Evolutionary conservation across 2,113 vertebrate species (phyloP), one percentile per base, ranked within the genome.

Genomic region (Leptodactylus fuscus): DNA sequence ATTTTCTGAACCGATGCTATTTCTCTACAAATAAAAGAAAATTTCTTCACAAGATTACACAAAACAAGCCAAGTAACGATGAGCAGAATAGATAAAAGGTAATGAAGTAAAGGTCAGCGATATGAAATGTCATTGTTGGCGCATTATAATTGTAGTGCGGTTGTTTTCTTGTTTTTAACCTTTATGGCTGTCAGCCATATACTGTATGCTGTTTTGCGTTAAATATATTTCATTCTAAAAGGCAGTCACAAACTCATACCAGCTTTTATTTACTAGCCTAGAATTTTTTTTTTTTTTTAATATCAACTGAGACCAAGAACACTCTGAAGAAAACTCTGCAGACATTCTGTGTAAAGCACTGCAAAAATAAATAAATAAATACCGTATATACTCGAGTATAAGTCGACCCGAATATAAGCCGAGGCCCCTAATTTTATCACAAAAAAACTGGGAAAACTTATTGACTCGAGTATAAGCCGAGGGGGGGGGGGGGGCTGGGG

Each of bases 1-100:
- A 85, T 98, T 98, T 91, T 99, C 98, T 0, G 95, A 95, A 55
- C 97, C 96, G 10, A 93, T 93, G 0, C 94, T 96, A 89, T 99
- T 98, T 88, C 98, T 97, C 98, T 99, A 91, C 15, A 67, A 90
- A 83, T 0, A 34, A 46, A 76, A 12, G 13, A 60, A 11, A 22
- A 60, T 18, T 1, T 79, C 22, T n/a, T 27, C 22, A 41, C 5
- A 80, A 41, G 4, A 60, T 20, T 41, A 7, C 20, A 12, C 36
- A 76, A 51, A 29, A 48, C 15, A 22, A 51, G 29, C 0, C 12
- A 65, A 15, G 22, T 1, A 60, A 10, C 8, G 5, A 6, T 18
- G 7, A 32, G 58, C 24, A 11, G 6, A 3, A 55, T n/a, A 55
- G 6, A 58, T 5, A 67, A 18, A 18, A 67, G 62, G 15, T 18